Conservation (phyloP, 1,140 invertebrate genomes). For the Listronotus oregonensis region DNA sequence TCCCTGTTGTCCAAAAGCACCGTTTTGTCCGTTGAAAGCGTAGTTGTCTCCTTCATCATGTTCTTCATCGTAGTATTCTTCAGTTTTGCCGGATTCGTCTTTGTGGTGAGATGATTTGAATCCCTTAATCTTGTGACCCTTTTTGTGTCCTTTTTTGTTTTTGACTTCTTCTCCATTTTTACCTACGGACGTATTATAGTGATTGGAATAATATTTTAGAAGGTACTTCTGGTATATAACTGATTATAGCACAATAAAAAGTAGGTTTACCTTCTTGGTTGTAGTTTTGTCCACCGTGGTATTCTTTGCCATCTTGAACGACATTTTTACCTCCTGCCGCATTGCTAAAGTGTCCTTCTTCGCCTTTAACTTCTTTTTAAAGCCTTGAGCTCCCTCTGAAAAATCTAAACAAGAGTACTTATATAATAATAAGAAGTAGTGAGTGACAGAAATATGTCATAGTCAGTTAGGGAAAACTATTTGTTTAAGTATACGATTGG, state of each 20-base stretch:
- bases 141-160: conserved; percentile 64
- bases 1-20: conserved; percentile 61
- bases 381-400: conserved; percentile 57
- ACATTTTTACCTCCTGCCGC: conserved; percentile 62
- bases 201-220: no score
- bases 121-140: conserved; percentile 67
- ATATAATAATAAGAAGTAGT: no score
- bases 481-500: no score
- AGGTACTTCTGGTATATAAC: no score
- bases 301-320: conserved; percentile 62
- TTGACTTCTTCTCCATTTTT: conserved; percentile 60
- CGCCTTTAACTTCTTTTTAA: conserved; percentile 61
- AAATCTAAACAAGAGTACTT: conserved; percentile 39
- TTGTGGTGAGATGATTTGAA: conserved; percentile 69
- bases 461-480: no score
- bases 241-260: no score
- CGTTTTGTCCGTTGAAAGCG: conserved; percentile 57
- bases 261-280: conserved; percentile 60
- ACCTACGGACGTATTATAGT: conserved; percentile 38
- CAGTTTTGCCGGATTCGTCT: conserved; percentile 68
- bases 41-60: conserved; percentile 66
- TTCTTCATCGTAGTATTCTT: conserved; percentile 70
- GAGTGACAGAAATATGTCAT: no score
- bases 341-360: conserved; percentile 62
- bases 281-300: conserved; percentile 60